Evolutionary conservation across 1,140 invertebrate species (phyloP), one percentile per base, ranked within the genome.

Genomic region (Drosophila orosa): DNA sequence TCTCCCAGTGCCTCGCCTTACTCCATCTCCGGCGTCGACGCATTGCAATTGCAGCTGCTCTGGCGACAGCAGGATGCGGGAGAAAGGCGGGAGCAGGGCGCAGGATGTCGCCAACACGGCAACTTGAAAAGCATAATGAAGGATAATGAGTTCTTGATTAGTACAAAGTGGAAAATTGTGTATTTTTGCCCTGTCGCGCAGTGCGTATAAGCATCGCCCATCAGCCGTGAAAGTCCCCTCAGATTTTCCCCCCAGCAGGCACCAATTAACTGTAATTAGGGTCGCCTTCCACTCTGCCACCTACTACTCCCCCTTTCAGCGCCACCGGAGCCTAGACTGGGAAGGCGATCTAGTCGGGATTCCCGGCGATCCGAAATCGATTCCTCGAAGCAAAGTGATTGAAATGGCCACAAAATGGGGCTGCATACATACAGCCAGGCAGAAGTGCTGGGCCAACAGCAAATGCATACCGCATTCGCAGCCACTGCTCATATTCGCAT

Each of bases 141-240:
- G 78, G 79, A 82, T 82, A 82, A 82, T 82, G 79, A 82, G 79
- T 82, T 82, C 79, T 81, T 82, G 79, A 82, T 82, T 82, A 82
- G 79, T 82, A 82, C 79, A 82, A 82, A 82, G 79, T 82, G 79
- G 79, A 82, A 82, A 82, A 82, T 82, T 82, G 79, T 82, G 79
- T 82, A 82, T 82, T 81, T 81, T 77, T 81, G 67, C 58, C 45
- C 68, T 74, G 68, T 73, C 61, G 50, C 60, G 60, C 60, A 66
- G 65, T 68, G 65, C 65, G 65, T 68, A 68, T 66, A 66, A 66
- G 45, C 61, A 25, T 40, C 13, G 24, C 37, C 22, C 63, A 37
- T 47, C 44, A 35, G 29, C 22, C 33, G 25, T 33, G 42, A 22
- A 39, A 47, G 17, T 19, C 22, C 67, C 68, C 9, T 54, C 40